Conservation (phyloP, 2,113 vertebrate genomes). For the Corythoichthys haematopterus region DNA sequence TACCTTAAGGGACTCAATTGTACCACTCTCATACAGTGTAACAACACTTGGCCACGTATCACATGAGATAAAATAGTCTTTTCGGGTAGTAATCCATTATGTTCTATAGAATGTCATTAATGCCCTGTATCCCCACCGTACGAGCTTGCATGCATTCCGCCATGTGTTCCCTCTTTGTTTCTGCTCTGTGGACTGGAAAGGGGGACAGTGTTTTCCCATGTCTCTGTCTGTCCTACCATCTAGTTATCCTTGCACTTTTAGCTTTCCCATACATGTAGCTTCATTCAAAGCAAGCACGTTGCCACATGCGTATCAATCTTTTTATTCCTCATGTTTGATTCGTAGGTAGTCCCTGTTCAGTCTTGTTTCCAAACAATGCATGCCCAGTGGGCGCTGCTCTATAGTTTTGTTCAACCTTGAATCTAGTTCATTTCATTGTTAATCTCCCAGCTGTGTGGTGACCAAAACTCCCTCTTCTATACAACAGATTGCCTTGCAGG, state of each 20-base stretch:
- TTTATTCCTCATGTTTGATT: slow-evolving; percentile 18
- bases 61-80: background rate
- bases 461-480: slow-evolving; percentile 34
- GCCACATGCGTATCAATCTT: slow-evolving; percentile 22
- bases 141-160: slow-evolving; percentile 40
- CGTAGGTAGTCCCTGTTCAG: slow-evolving; percentile 7
- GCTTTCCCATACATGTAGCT: slow-evolving; percentile 21
- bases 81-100: background rate
- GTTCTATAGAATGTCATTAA: background rate
- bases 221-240: slow-evolving; percentile 25
- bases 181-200: slow-evolving; percentile 58
- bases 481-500: slow-evolving; percentile 21
- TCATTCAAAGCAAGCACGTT: slow-evolving; percentile 15
- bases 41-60: background rate
- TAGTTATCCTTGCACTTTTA: slow-evolving; percentile 25
- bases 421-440: slow-evolving; percentile 33
- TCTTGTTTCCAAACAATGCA: slow-evolving; percentile 27
- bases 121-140: slow-evolving; percentile 16
- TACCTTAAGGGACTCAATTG: background rate
- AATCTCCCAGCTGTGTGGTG: slow-evolving; percentile 18
- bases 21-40: background rate
- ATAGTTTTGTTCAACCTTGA: slow-evolving; percentile 16
- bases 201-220: slow-evolving; percentile 38
- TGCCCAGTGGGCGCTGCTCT: background rate
- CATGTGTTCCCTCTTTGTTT: slow-evolving; percentile 43